Evolutionary conservation across 2,113 vertebrate species (phyloP).

Genomic region (Aphyosemion australe): DNA sequence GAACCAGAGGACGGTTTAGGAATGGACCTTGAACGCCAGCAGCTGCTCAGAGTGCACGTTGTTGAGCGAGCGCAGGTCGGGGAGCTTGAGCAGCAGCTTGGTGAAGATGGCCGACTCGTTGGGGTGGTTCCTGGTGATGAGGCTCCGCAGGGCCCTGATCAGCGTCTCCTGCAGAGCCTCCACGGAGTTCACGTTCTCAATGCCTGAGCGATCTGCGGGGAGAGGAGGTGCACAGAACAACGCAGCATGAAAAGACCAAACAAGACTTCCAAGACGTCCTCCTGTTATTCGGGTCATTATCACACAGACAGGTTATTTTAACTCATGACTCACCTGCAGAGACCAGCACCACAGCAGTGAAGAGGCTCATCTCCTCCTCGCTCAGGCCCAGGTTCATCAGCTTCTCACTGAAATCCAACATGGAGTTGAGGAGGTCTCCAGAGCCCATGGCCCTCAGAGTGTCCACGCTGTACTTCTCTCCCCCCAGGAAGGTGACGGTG

Average conservation of each 20-base stretch:
- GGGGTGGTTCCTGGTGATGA: constrained; percentile 94
- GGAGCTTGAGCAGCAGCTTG: constrained; percentile 94
- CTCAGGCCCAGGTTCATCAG: constrained; percentile 88
- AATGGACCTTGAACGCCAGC: constrained; percentile 96
- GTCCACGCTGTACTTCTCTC: constrained; percentile 90
- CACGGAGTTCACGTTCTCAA: constrained; percentile 95
- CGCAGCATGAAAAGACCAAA: rapidly evolving
- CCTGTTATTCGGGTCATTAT: too few species aligned
- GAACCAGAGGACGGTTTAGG: constrained; percentile 72
- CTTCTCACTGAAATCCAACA: constrained; percentile 97
- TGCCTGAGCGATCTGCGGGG: constrained; percentile 89
- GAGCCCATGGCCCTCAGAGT: constrained; percentile 91
- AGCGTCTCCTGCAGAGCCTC: constrained; percentile 94
- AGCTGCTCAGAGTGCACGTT: constrained; percentile 99
- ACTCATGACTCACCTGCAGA: constrained; percentile 86
- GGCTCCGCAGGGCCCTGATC: constrained; percentile 90
- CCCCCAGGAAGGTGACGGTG: constrained; percentile 92
- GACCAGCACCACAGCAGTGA: constrained; percentile 94
- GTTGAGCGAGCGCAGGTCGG: constrained; percentile 96
- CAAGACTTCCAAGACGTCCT: too few species aligned
- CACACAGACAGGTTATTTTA: too few species aligned
- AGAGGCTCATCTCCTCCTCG: constrained; percentile 97
- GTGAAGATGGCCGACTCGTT: constrained; percentile 95
- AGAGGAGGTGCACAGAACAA: not conserved
- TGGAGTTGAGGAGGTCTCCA: constrained; percentile 92